Conservation (phyloP, 2,888 invertebrate species). For the Schizaphis graminum region DNA sequence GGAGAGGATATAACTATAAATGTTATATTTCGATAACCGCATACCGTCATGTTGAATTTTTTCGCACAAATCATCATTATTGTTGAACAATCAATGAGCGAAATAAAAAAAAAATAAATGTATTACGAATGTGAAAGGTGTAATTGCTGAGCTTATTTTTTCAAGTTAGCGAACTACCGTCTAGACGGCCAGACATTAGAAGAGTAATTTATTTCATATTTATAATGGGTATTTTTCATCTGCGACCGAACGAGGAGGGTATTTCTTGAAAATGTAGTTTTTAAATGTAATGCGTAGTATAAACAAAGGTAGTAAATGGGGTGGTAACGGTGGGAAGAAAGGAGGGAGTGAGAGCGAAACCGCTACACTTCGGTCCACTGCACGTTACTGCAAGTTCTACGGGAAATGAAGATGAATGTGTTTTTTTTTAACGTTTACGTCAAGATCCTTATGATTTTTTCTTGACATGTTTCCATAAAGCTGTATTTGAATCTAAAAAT, state of each 20-base stretch:
- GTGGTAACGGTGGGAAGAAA: background rate
- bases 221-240: background rate
- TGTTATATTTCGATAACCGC: background rate
- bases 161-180: background rate
- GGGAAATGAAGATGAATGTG: background rate
- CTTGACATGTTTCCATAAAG: background rate
- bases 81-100: background rate
- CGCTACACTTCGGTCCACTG: background rate
- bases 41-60: background rate
- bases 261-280: background rate
- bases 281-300: background rate
- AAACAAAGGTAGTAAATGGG: background rate
- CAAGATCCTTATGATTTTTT: background rate
- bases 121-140: background rate
- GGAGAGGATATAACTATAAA: background rate
- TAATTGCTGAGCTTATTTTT: background rate
- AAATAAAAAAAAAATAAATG: background rate
- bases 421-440: background rate
- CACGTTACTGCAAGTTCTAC: background rate
- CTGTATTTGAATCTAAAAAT: background rate
- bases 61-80: background rate
- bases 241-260: background rate
- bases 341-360: background rate
- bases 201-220: background rate
- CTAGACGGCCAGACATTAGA: background rate